These are phyloP conservation scores for Bicyclus anynana DNA, from an alignment of 1,140 invertebrate genomes.

Conservation along the genomic window DNA sequence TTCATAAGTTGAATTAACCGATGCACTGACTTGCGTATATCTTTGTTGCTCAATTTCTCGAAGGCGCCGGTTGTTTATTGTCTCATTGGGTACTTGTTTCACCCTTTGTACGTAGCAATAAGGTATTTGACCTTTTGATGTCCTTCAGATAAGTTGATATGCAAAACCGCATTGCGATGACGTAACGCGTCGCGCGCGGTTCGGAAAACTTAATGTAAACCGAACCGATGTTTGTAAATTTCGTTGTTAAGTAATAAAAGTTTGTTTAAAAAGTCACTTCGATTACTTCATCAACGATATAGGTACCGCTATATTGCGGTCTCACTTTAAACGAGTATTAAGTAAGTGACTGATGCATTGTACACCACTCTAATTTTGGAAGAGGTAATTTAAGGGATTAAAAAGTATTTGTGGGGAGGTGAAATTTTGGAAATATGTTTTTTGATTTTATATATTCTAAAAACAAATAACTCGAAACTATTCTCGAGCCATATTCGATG, in stretches of 20 bases:
- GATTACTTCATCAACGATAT: background rate
- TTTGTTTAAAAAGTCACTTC: background rate
- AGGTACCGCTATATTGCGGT: background rate
- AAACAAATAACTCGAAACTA: too few species aligned
- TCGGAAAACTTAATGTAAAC: slow-evolving; percentile 29
- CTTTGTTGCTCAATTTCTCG: slow-evolving; percentile 1
- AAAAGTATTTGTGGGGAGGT: too few species aligned
- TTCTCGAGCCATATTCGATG: too few species aligned
- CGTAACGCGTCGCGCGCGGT: slow-evolving; percentile 27
- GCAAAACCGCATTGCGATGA: slow-evolving; percentile 43
- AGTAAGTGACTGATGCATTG: too few species aligned
- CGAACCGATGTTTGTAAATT: slow-evolving; percentile 19
- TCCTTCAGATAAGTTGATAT: slow-evolving; percentile 49
- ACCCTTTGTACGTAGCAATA: slow-evolving; percentile 26
- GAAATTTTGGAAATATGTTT: too few species aligned
- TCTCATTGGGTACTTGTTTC: slow-evolving; percentile 17
- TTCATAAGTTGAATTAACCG: too few species aligned
- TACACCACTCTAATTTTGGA: too few species aligned
- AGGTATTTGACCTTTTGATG: slow-evolving; percentile 45
- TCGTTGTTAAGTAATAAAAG: slow-evolving; percentile 4
- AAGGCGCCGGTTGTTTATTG: slow-evolving; percentile 1
- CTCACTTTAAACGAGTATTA: too few species aligned
- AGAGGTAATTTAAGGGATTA: too few species aligned
- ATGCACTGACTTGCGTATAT: background rate
- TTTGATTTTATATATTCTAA: too few species aligned